phyloP scores from a whole-genome alignment of 2,797 vertebrate genomes.

The Labroides dimidiatus region DNA sequence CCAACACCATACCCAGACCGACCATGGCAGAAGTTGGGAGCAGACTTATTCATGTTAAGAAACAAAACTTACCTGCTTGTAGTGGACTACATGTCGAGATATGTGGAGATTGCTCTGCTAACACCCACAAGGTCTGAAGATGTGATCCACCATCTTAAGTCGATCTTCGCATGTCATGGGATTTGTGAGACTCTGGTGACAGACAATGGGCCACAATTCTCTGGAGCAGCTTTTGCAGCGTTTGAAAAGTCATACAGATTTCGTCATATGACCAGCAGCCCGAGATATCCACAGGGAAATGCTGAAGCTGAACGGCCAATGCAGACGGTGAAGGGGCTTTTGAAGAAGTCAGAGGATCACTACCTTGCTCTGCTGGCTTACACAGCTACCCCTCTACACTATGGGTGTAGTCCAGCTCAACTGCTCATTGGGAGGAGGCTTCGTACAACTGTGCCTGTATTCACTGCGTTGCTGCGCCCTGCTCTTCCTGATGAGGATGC shows the following conservation, averaged over 20 bases:
- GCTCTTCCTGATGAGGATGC: no score
- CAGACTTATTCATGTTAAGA: background rate
- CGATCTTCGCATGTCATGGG: background rate
- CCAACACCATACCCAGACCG: background rate
- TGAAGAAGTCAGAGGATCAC: no score
- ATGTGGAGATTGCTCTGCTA: background rate
- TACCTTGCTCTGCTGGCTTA: no score
- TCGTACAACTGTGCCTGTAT: no score
- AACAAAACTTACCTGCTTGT: background rate
- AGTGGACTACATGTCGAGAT: no score
- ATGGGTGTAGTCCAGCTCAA: no score
- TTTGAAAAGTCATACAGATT: background rate
- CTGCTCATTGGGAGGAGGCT: no score
- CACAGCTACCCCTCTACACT: no score
- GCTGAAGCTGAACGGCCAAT: no score
- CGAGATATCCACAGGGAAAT: no score
- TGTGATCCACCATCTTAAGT: background rate
- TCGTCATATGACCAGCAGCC: background rate
- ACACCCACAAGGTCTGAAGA: background rate
- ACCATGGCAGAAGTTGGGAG: background rate
- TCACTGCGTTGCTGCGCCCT: no score
- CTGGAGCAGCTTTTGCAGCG: background rate
- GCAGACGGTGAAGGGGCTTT: no score
- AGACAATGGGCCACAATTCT: background rate
- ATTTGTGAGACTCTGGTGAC: background rate